These are phyloP conservation scores for Hippolais icterina DNA, from an alignment of 2,113 vertebrate genomes.

Conservation along the genomic window DNA sequence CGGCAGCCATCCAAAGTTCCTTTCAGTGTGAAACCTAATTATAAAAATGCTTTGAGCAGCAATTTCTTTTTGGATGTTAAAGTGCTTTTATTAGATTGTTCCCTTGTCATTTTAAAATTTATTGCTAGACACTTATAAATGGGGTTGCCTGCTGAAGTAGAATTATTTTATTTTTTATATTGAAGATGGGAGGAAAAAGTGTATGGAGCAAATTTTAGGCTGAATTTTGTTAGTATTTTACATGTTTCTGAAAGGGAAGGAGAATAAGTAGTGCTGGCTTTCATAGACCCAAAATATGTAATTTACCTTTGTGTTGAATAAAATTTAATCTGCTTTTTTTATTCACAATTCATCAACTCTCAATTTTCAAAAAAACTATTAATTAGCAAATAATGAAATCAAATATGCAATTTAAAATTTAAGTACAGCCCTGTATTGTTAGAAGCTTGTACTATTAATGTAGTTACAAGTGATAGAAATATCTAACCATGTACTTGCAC, in stretches of 20 bases:
- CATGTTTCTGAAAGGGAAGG: background rate
- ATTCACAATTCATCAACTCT: background rate
- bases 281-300: background rate
- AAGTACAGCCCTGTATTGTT: background rate
- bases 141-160: slow-evolving; percentile 6
- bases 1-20: slow-evolving; percentile 65
- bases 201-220: background rate
- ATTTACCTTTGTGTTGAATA: background rate
- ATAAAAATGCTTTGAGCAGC: slow-evolving; percentile 76
- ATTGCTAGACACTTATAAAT: slow-evolving; percentile 61
- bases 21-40: slow-evolving; percentile 75
- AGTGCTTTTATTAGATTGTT: slow-evolving; percentile 79
- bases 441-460: background rate
- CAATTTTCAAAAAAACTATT: background rate
- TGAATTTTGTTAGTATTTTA: background rate
- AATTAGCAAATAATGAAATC: background rate
- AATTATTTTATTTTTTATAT: background rate
- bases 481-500: background rate
- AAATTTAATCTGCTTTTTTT: background rate
- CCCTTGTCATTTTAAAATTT: slow-evolving; percentile 71
- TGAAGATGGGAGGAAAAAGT: background rate
- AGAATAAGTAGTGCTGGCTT: background rate
- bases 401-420: background rate
- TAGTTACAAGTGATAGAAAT: background rate
- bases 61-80: slow-evolving; percentile 74